These are phyloP conservation scores for Hyposoter didymator DNA, from an alignment of 2,888 invertebrate genomes.

Conservation along the genomic window DNA sequence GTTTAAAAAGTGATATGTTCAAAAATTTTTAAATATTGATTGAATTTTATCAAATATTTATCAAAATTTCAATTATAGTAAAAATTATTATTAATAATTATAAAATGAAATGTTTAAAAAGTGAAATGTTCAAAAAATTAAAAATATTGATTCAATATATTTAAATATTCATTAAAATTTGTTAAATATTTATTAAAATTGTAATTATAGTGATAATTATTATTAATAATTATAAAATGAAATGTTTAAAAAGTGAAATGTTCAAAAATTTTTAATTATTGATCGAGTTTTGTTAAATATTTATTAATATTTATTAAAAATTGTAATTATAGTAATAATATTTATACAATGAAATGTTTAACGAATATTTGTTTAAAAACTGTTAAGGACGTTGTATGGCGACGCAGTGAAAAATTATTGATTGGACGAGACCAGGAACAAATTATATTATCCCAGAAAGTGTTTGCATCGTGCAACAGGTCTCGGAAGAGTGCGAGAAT, in stretches of 20 bases:
- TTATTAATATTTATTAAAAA: background rate
- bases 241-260: background rate
- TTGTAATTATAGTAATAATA: background rate
- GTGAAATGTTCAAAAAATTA: too few relatives aligned
- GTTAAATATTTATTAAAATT: background rate
- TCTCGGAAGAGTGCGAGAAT: background rate
- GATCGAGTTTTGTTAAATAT: background rate
- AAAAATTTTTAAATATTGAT: too few relatives aligned
- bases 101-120: background rate
- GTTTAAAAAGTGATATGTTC: too few relatives aligned
- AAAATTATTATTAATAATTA: background rate
- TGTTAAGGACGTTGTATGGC: too few relatives aligned
- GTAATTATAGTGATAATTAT: background rate
- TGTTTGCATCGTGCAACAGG: conserved; percentile 27
- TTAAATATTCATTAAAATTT: too few relatives aligned
- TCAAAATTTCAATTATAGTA: too few relatives aligned
- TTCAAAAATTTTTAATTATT: background rate
- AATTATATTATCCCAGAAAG: background rate
- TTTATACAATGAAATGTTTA: too few relatives aligned
- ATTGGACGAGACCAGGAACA: background rate
- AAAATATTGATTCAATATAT: too few relatives aligned
- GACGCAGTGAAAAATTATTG: background rate
- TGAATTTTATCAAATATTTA: too few relatives aligned
- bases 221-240: too few relatives aligned
- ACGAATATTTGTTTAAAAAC: too few relatives aligned